Percentiles rank a stretch among this genome's conserved stretches.
phyloP scores from a whole-genome alignment of 2,797 vertebrate genomes.

The Pangasius mekongensis region DNA sequence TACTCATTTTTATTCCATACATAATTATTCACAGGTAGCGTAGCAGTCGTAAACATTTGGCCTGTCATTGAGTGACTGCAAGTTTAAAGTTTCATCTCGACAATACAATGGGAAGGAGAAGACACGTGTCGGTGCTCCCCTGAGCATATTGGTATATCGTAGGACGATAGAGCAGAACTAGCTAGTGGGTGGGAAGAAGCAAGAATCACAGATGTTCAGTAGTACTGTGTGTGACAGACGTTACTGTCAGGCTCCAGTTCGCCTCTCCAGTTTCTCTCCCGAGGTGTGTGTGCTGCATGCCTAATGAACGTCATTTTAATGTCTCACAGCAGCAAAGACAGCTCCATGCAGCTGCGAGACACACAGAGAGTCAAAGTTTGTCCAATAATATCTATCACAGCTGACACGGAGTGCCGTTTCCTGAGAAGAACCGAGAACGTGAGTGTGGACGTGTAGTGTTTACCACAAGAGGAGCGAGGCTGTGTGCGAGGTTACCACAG shows the following conservation, averaged over 20 bases:
- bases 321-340: conserved; percentile 18
- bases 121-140: background rate
- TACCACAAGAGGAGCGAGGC: conserved; percentile 44
- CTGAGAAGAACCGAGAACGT: background rate
- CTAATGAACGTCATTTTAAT: conserved; percentile 45
- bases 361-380: conserved; percentile 37
- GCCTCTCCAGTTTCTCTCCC: conserved; percentile 41
- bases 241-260: conserved; percentile 36
- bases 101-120: background rate
- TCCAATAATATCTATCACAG: conserved; percentile 36
- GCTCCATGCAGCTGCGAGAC: conserved; percentile 30
- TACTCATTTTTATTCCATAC: too few relatives aligned
- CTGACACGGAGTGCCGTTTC: background rate
- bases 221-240: conserved; percentile 40
- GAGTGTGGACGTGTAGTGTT: background rate
- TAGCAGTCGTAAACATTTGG: background rate
- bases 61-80: background rate
- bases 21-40: background rate
- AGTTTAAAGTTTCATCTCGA: background rate
- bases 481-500: conserved; percentile 61
- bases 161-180: background rate
- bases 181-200: conserved; percentile 14
- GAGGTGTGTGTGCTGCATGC: conserved; percentile 41
- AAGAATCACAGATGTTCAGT: conserved; percentile 38
- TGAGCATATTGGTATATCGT: background rate